Evolutionary conservation across 2,797 vertebrate genomes (phyloP).

Genomic region (Sitta carolinensis): DNA sequence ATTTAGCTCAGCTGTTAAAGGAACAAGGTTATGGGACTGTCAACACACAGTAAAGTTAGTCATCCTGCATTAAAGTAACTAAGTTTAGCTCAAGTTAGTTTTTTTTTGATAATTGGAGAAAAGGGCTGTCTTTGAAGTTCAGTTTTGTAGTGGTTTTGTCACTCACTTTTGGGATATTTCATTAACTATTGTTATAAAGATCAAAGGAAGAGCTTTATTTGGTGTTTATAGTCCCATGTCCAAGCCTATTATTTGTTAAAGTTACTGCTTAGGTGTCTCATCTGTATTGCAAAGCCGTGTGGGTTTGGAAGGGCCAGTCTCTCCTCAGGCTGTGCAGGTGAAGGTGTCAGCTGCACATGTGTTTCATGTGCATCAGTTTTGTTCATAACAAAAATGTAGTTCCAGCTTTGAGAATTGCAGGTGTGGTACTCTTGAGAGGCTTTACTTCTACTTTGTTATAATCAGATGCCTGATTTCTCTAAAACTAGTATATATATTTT

Average conservation of each 20-base stretch:
- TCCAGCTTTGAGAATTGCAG: not conserved
- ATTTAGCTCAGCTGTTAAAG: conserved; percentile 1
- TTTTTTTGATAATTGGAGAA: not conserved
- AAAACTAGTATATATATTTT: not conserved
- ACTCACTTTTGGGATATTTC: not conserved
- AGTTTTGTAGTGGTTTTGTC: conserved; percentile 12
- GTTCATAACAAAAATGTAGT: not conserved
- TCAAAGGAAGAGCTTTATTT: conserved; percentile 19
- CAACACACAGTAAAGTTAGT: not conserved
- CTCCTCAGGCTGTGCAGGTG: not conserved
- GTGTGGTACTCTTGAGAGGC: not conserved
- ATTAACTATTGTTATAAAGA: not conserved
- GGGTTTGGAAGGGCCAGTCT: not conserved
- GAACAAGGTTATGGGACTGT: not conserved
- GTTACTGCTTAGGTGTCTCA: not conserved
- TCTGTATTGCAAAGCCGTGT: not conserved
- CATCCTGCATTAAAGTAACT: not conserved
- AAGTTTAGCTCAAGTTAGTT: not conserved
- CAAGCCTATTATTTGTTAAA: not conserved
- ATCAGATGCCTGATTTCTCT: not conserved
- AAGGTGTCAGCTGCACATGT: not conserved
- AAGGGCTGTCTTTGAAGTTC: conserved; percentile 5
- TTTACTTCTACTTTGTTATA: not conserved
- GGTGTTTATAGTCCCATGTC: not conserved
- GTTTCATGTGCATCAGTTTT: not conserved